Base-by-base conservation (phyloP, 2,113 vertebrate genomes). In the Megaceryle maxima region DNA sequence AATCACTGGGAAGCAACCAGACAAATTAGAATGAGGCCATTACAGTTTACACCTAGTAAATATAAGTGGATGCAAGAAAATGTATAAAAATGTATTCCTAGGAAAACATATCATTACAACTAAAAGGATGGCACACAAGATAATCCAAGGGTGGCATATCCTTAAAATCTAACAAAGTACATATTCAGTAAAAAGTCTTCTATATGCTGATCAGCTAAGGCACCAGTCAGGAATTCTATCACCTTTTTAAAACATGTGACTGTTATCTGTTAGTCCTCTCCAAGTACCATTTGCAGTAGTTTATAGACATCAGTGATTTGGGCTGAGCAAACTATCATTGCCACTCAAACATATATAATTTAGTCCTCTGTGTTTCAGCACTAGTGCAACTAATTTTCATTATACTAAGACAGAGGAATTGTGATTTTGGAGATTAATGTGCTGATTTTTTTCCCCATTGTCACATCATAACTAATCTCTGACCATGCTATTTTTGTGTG, bases 11-110 rank as follows among this genome's bases (percentile, higher is more conserved):
- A 70, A 96, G 33, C 12, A 48, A 64, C 35, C 59, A 96, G 86
- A 25, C 55, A 85, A 87, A 82, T 87, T 60, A 88, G 18, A 97
- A 88, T 59, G 83, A 92, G 62, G 24, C 22, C n/a, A 81, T 94
- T 83, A 43, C 64, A 94, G 90, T 83, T 53, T 77, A 19, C 69
- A 88, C 80, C 57, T 88, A 91, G 70, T 51, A 76, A 96, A 62
- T 73, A 62, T 11, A 76, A 48, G 43, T 64, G 48, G 68, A 81
- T 48, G 24, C 13, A 83, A 55, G 16, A 24, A 78, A 91, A 79
- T 15, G 4, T 13, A 77, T 48, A 55, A 70, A 69, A 92, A 82
- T 25, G 13, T 8, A 41, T 59, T 48, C 81, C 64, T 78, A 89
- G 37, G n/a, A 89, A 72, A 94, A n/a, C 1, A 3, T 13, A 26